Percentiles rank a stretch among this genome's conserved stretches.
phyloP scores from a whole-genome alignment of 2,888 invertebrate genomes.

The Cryptus armator region DNA sequence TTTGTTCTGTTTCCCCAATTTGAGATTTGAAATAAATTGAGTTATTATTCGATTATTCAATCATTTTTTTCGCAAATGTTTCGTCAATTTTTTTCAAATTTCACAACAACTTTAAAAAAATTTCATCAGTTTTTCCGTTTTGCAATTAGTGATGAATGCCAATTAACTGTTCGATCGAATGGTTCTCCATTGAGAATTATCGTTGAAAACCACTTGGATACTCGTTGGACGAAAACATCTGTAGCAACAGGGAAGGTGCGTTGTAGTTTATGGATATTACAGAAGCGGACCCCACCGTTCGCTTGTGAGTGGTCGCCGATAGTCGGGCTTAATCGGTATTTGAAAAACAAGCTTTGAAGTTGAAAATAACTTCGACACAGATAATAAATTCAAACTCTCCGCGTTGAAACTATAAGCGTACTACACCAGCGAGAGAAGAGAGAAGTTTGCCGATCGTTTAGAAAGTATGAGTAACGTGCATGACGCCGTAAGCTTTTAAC shows the following conservation, averaged over 20 bases:
- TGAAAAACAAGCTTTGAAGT: not conserved
- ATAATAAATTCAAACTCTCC: slow-evolving; percentile 7
- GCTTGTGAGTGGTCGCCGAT: not conserved
- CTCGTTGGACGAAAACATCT: too few relatives aligned
- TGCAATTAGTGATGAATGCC: too few relatives aligned
- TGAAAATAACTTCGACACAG: slow-evolving; percentile 10
- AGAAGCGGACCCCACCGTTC: not conserved
- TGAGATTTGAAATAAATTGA: too few relatives aligned
- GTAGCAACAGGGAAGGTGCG: not conserved
- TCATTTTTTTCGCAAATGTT: too few relatives aligned
- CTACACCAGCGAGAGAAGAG: not conserved
- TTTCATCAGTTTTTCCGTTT: too few relatives aligned
- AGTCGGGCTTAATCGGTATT: not conserved
- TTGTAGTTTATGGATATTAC: not conserved
- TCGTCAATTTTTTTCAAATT: too few relatives aligned
- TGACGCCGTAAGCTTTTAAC: not conserved
- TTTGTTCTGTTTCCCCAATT: too few relatives aligned
- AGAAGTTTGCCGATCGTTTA: slow-evolving; percentile 26
- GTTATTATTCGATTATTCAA: too few relatives aligned
- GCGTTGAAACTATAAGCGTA: not conserved
- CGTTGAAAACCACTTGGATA: too few relatives aligned
- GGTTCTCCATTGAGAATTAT: too few relatives aligned
- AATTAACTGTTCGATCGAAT: too few relatives aligned
- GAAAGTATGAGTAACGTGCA: slow-evolving; percentile 17
- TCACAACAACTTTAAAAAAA: too few relatives aligned